A percentile compares a stretch with the other conserved stretches of the same genome.
These are phyloP conservation scores for Solen grandis DNA, from an alignment of 1,140 invertebrate species.

Conservation along the genomic window DNA sequence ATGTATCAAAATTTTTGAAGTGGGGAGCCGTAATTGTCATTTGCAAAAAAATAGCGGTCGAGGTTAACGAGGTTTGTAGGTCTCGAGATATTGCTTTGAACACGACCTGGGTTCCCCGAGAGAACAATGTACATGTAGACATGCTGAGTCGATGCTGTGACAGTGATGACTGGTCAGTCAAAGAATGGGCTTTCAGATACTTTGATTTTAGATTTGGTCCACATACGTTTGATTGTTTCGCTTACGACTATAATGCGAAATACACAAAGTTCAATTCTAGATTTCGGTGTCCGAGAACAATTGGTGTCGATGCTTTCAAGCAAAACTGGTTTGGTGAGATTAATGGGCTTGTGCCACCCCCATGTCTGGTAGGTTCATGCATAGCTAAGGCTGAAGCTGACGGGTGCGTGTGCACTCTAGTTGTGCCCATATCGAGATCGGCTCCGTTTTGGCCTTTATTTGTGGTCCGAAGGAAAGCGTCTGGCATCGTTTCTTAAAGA, in stretches of 20 bases:
- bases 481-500: not conserved
- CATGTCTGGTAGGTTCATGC: not conserved
- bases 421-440: slow-evolving; percentile 24
- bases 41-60: slow-evolving; percentile 6
- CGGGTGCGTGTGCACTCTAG: slow-evolving; percentile 4
- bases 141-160: not conserved
- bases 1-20: too few species aligned
- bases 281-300: slow-evolving; percentile 18
- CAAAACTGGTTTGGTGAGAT: slow-evolving; percentile 14
- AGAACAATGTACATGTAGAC: not conserved
- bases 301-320: slow-evolving; percentile 7
- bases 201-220: slow-evolving; percentile 10
- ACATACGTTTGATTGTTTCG: slow-evolving; percentile 17
- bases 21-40: too few species aligned
- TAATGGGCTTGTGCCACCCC: slow-evolving; percentile 34
- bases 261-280: slow-evolving; percentile 32
- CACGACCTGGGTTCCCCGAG: not conserved
- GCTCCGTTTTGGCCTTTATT: slow-evolving; percentile 32
- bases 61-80: not conserved
- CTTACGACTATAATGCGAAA: not conserved
- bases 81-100: not conserved
- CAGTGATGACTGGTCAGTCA: slow-evolving; percentile 41
- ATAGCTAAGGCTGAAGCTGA: not conserved
- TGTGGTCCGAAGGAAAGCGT: not conserved
- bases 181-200: not conserved